Conservation (phyloP, 1,140 invertebrate species). For the Polypedilum vanderplanki region DNA sequence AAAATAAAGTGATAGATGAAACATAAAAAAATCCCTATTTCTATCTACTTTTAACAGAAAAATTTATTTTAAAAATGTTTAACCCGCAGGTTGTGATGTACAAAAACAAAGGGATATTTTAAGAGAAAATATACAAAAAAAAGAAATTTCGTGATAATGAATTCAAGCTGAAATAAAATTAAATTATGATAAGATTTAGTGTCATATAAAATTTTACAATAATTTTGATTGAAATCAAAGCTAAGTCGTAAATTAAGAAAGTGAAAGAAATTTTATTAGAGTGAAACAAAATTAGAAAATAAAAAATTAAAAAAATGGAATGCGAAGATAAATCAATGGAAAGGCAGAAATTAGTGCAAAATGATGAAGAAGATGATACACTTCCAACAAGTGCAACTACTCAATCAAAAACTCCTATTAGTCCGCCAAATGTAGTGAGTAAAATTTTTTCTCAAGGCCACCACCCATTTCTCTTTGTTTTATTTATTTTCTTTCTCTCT, state of each 20-base stretch:
- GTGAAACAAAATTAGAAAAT: background rate
- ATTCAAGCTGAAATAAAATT: background rate
- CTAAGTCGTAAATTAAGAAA: background rate
- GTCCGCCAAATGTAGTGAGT: conserved; percentile 22
- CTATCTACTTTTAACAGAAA: background rate
- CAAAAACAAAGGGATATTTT: background rate
- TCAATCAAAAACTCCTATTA: conserved; percentile 14
- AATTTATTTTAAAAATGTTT: no score
- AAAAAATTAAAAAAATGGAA: conserved; percentile 9
- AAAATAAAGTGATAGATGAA: background rate
- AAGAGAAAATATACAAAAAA: background rate
- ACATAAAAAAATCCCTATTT: background rate
- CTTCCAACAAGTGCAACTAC: background rate
- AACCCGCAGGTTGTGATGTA: background rate
- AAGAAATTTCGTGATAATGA: background rate
- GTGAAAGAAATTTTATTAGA: background rate
- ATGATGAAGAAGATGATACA: background rate
- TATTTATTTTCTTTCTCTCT: no score
- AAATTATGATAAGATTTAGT: background rate
- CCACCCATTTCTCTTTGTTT: background rate
- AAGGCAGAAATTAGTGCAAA: background rate
- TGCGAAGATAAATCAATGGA: conserved; percentile 13
- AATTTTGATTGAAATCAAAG: background rate
- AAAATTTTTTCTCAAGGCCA: background rate
- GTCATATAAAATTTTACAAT: background rate